These are phyloP conservation scores for Drosophila biarmipes DNA, from an alignment of 1,140 invertebrate species.

Conservation along the genomic window DNA sequence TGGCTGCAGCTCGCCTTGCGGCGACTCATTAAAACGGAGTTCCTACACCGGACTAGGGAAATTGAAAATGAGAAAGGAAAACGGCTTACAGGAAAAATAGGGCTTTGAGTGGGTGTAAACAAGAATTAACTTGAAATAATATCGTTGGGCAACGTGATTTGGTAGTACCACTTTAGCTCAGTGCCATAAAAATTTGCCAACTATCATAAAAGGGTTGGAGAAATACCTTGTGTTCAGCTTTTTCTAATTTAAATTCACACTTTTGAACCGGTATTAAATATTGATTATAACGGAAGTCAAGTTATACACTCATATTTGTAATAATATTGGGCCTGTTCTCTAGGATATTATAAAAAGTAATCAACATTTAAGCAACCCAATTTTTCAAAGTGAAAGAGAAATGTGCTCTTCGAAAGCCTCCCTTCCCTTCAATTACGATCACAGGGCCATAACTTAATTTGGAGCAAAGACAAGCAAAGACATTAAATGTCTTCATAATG, in stretches of 20 bases:
- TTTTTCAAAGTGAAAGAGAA: background rate
- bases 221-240: background rate
- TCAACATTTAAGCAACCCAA: background rate
- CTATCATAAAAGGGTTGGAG: too few relatives aligned
- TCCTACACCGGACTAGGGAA: constrained; percentile 21
- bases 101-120: constrained; percentile 12
- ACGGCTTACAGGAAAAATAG: constrained; percentile 1
- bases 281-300: too few relatives aligned
- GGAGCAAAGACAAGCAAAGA: constrained; percentile 26
- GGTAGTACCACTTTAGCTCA: background rate
- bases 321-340: too few relatives aligned
- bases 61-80: constrained; percentile 35
- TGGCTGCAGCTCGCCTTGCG: constrained; percentile 35
- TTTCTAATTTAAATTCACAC: too few relatives aligned
- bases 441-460: constrained; percentile 40
- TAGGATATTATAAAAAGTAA: too few relatives aligned
- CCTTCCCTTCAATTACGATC: background rate
- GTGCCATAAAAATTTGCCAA: background rate
- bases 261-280: too few relatives aligned
- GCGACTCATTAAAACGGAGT: constrained; percentile 59
- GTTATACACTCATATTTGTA: too few relatives aligned
- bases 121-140: constrained; percentile 14
- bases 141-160: constrained; percentile 2
- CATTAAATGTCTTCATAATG: constrained; percentile 76
- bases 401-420: background rate